These are phyloP conservation scores for Nezara viridula DNA, from an alignment of 2,888 invertebrate genomes.

Conservation along the genomic window DNA sequence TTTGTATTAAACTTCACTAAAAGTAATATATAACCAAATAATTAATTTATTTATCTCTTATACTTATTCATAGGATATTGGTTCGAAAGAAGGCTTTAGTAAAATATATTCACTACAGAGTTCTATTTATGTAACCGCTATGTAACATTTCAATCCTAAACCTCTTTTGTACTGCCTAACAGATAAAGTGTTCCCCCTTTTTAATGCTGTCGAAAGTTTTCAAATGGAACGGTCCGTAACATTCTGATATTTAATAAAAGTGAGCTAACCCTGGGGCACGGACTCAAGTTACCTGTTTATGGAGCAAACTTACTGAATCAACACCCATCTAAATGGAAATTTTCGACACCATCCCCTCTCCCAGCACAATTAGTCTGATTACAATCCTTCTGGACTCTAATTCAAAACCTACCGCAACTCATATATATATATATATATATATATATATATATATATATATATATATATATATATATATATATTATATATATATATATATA, in stretches of 20 bases:
- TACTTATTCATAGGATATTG: too few species aligned
- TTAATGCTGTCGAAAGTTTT: neutral
- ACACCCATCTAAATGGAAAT: slow-evolving; percentile 25
- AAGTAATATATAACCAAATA: too few species aligned
- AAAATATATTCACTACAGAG: too few species aligned
- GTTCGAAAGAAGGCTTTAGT: too few species aligned
- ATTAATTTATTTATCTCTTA: too few species aligned
- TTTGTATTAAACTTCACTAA: too few species aligned
- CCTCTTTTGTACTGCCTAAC: too few species aligned
- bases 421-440: neutral
- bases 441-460: too few species aligned
- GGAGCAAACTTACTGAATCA: slow-evolving; percentile 25
- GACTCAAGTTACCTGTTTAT: slow-evolving; percentile 26
- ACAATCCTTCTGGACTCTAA: neutral
- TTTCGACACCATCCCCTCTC: neutral
- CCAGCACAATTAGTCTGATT: neutral
- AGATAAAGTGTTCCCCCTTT: too few species aligned
- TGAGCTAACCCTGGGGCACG: neutral
- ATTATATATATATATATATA: too few species aligned
- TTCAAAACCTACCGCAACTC: neutral
- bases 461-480: neutral
- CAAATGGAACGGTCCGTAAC: neutral
- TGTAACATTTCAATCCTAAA: too few species aligned
- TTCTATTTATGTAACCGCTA: too few species aligned
- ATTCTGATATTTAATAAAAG: neutral